phyloP scores from a whole-genome alignment of 2,113 vertebrate genomes.

The Rousettus leschenaultii region DNA sequence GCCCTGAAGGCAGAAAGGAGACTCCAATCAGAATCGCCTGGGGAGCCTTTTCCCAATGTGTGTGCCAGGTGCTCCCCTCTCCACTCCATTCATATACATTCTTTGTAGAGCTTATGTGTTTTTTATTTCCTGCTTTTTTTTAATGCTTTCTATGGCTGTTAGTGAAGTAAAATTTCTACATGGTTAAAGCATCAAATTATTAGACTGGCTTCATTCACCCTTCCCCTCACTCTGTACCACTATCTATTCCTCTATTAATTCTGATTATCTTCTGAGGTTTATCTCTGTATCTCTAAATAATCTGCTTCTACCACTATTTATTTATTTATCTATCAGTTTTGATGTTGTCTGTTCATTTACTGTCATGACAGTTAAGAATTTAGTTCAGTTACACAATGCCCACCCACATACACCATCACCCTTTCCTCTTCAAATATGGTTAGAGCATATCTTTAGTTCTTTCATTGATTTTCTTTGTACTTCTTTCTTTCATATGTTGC shows the following conservation, averaged over 20 bases:
- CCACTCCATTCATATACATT: background rate
- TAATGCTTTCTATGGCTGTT: background rate
- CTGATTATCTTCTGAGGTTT: background rate
- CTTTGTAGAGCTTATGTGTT: background rate
- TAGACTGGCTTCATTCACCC: background rate
- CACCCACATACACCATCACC: background rate
- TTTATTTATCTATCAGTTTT: background rate
- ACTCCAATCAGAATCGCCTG: background rate
- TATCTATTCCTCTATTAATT: background rate
- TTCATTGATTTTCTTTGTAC: conserved; percentile 12
- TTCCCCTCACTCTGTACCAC: background rate
- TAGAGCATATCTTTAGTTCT: background rate
- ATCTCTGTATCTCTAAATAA: conserved; percentile 23
- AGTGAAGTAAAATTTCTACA: conserved; percentile 8
- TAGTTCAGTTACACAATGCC: background rate
- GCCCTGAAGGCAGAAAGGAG: too few relatives aligned
- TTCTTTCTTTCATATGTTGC: conserved; percentile 17
- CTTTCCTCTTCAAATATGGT: background rate
- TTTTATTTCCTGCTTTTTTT: background rate
- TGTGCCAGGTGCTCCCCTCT: background rate
- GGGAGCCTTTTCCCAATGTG: background rate
- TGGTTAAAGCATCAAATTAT: background rate
- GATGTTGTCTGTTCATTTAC: background rate
- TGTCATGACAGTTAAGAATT: conserved; percentile 8
- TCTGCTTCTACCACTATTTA: background rate